phyloP scores from a whole-genome alignment of 2,888 invertebrate species.

The Ormyrus labotus region DNA sequence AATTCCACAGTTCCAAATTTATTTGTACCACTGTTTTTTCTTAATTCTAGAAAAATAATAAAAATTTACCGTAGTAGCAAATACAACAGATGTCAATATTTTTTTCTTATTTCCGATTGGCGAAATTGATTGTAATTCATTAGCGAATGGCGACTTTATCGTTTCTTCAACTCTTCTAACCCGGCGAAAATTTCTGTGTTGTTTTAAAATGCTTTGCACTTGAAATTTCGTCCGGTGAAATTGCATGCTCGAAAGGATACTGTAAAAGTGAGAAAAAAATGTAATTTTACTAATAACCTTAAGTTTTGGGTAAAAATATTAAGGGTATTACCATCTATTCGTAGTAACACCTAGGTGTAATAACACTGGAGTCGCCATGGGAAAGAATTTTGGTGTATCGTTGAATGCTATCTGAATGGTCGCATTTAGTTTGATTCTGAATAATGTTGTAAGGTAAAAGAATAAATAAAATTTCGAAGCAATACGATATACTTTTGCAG shows the following conservation, averaged over 20 bases:
- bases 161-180: conserved; percentile 39
- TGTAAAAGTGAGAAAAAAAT: conserved; percentile 58
- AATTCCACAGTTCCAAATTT: background rate
- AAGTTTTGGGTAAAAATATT: conserved; percentile 4
- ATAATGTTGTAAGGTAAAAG: too few species aligned
- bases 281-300: conserved; percentile 53
- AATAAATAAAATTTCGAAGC: too few species aligned
- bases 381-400: background rate
- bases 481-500: too few species aligned
- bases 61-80: conserved; percentile 80
- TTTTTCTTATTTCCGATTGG: conserved; percentile 72
- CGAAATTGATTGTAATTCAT: conserved; percentile 65
- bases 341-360: conserved; percentile 61
- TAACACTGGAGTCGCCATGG: conserved; percentile 65
- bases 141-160: conserved; percentile 19
- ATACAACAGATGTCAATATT: conserved; percentile 81
- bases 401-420: conserved; percentile 12
- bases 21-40: conserved; percentile 21
- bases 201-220: conserved; percentile 59
- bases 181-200: conserved; percentile 63
- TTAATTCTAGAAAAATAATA: background rate
- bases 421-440: conserved; percentile 16
- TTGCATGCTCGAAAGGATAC: conserved; percentile 64
- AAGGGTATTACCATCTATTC: conserved; percentile 64
- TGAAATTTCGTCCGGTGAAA: conserved; percentile 61